Base-by-base conservation (phyloP, 2,113 vertebrate genomes). In the Reinhardtius hippoglossoides region DNA sequence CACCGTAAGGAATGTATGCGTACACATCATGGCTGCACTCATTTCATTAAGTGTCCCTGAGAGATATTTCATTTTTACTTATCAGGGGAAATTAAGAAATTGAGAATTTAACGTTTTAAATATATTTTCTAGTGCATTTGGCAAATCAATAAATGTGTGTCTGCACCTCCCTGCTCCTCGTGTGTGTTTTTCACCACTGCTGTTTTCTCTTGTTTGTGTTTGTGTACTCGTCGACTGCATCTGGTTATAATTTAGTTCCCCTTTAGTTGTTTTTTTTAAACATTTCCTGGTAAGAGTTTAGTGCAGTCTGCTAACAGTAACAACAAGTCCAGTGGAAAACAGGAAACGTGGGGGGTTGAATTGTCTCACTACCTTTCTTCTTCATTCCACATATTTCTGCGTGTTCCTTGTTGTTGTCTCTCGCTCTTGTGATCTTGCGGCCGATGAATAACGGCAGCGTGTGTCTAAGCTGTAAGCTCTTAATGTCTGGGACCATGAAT, bases 401-500 rank as follows among this genome's bases (percentile, higher is more conserved):
- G 12, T 50, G 59, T 74, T 52, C 60, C 71, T 48, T 62, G n/a
- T 7, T 8, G 37, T 15, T 52, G 61, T 48, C 74, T 68, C 40
- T 54, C 55, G 5, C 50, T 3, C 7, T 54, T 21, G 20, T 54
- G 21, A 54, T 54, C 50, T n/a, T 54, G 50, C 31, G 31, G 31
- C 31, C 31, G 31, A 31, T 31, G 31, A 31, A 31, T 7, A 31
- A 31, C 31, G 31, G 31, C 50, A 20, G 54, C 24, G 48, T 72
- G 50, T 84, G 1, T n/a, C 85, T 83, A 75, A 85, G 78, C 80
- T 77, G 10, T 14, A 54, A 69, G 71, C 76, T 24, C 62, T 61
- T 80, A 73, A 81, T 31, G 74, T 83, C 77, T 70, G 63, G 80
- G 82, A 77, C 81, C 79, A 82, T 89, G 61, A 87, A 86, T 87